These are phyloP conservation scores for Subanguina moxae DNA, from an alignment of 1,140 invertebrate genomes.

Conservation along the genomic window DNA sequence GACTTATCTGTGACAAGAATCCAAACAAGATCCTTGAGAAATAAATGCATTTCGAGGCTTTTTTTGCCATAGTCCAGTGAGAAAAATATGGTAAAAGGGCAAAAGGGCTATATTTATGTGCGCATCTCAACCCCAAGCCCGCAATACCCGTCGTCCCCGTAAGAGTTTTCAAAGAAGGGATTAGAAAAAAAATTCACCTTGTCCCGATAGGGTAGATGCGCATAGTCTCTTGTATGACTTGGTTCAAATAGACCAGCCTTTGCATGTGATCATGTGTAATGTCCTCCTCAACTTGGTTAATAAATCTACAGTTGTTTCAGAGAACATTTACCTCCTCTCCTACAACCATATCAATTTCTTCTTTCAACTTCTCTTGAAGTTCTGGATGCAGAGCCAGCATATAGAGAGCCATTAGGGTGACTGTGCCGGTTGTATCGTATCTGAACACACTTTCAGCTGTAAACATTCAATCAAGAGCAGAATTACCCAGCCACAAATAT, in stretches of 20 bases:
- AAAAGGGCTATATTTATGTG: too few relatives aligned
- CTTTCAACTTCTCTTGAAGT: constrained; percentile 42
- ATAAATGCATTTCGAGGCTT: too few relatives aligned
- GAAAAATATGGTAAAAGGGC: too few relatives aligned
- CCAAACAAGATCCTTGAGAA: too few relatives aligned
- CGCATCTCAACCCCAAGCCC: too few relatives aligned
- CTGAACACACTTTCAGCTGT: neutral
- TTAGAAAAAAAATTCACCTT: neutral
- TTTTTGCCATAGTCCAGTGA: too few relatives aligned
- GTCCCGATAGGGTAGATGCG: constrained; percentile 26
- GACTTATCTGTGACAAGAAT: too few relatives aligned
- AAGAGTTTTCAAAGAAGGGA: too few relatives aligned
- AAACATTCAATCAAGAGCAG: too few relatives aligned
- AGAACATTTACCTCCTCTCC: constrained; percentile 10
- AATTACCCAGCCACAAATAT: constrained; percentile 51
- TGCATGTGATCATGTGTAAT: constrained; percentile 25
- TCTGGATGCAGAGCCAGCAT: constrained; percentile 52
- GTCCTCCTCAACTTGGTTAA: constrained; percentile 7
- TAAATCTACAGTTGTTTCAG: too few relatives aligned
- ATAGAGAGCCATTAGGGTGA: constrained; percentile 48
- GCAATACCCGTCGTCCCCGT: too few relatives aligned
- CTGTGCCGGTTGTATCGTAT: constrained; percentile 58
- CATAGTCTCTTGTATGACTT: constrained; percentile 31
- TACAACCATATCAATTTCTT: constrained; percentile 24
- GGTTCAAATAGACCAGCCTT: constrained; percentile 20